Evolutionary conservation across 2,113 vertebrate species (phyloP).

Genomic region (Raphicerus campestris): DNA sequence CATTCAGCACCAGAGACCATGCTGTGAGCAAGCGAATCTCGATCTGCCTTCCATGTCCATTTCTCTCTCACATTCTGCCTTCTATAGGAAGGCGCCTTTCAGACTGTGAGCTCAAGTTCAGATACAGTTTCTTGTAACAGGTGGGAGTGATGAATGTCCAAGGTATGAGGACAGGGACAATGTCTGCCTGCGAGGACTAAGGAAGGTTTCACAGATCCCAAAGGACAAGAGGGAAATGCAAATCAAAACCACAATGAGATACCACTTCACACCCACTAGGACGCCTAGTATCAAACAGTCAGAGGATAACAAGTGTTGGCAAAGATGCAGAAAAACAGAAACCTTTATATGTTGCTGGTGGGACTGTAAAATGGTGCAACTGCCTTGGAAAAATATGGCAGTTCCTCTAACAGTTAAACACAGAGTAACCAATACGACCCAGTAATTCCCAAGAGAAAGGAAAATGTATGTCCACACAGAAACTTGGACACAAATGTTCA

Average conservation of each 20-base stretch:
- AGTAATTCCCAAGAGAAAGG: neutral
- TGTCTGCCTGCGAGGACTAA: neutral
- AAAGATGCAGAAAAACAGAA: neutral
- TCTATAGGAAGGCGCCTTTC: neutral
- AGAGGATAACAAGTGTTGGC: neutral
- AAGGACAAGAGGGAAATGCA: neutral
- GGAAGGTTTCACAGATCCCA: neutral
- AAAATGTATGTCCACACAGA: neutral
- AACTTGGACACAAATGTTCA: neutral
- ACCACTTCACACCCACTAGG: neutral
- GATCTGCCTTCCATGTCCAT: neutral
- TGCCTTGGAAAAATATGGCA: neutral
- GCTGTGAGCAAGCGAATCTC: neutral
- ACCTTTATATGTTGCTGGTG: neutral
- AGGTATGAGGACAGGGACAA: neutral
- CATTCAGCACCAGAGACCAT: neutral
- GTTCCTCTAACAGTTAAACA: neutral
- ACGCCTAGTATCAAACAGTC: neutral
- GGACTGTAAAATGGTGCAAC: neutral
- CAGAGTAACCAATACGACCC: neutral
- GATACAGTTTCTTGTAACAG: neutral
- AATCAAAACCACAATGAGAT: neutral
- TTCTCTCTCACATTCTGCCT: neutral
- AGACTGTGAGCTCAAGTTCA: neutral
- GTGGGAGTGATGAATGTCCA: neutral